Conservation (phyloP, 2,113 vertebrate species). For the Austrofundulus limnaeus region DNA sequence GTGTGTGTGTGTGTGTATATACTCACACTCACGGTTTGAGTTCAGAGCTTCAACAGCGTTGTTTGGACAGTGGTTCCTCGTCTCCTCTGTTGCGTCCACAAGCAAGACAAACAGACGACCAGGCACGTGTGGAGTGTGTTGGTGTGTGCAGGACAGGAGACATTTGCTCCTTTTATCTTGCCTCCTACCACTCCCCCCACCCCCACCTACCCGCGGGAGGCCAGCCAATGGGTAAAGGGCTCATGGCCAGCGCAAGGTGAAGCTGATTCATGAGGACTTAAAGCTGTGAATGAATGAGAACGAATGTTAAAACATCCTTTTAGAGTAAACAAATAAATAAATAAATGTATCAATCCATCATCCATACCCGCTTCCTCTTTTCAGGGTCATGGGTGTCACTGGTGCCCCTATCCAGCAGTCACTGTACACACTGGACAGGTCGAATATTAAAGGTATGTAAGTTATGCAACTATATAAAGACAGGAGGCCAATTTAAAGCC, state of each 20-base stretch:
- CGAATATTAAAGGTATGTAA: no score
- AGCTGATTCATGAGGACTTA: conserved; percentile 55
- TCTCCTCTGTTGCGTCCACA: conserved; percentile 23
- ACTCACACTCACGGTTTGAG: conserved; percentile 70
- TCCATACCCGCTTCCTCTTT: no score
- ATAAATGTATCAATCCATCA: no score
- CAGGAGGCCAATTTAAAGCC: no score
- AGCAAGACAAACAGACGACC: conserved; percentile 19
- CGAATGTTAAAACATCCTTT: background rate
- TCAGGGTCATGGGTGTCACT: no score
- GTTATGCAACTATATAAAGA: no score
- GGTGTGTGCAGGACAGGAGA: conserved; percentile 46
- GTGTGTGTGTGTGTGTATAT: conserved; percentile 27
- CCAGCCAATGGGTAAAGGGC: conserved; percentile 73
- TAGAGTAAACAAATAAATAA: background rate
- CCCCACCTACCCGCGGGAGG: conserved; percentile 26
- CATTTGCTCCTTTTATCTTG: conserved; percentile 76
- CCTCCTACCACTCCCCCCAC: conserved; percentile 46
- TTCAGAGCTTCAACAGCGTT: conserved; percentile 32
- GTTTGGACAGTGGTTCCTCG: conserved; percentile 33
- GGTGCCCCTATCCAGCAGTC: no score
- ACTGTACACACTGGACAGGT: no score
- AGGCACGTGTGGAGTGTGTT: conserved; percentile 32
- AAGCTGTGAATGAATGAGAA: background rate
- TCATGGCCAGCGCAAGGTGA: conserved; percentile 28